These are phyloP conservation scores for Hydrocynus forskahlii DNA, from an alignment of 2,797 vertebrate genomes.

Conservation along the genomic window DNA sequence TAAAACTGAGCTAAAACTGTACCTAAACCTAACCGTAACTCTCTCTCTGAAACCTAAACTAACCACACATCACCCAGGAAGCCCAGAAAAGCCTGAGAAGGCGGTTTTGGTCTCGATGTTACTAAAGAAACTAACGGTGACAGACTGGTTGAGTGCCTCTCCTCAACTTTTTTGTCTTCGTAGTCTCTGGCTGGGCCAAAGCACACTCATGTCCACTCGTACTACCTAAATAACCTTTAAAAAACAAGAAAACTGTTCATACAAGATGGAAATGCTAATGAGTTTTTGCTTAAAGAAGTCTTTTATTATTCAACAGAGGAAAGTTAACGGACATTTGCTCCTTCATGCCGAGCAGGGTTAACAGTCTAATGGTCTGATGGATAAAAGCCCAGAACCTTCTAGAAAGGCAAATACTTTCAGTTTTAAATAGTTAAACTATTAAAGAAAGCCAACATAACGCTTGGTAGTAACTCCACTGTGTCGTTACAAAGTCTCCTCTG, in stretches of 20 bases:
- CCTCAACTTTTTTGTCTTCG: neutral
- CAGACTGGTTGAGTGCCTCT: neutral
- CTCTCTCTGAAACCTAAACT: neutral
- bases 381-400: neutral
- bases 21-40: neutral
- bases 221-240: neutral
- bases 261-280: neutral
- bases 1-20: neutral
- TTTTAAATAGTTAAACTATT: neutral
- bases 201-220: neutral
- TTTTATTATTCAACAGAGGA: neutral
- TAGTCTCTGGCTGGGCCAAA: neutral
- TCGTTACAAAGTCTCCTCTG: neutral
- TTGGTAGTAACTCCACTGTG: neutral
- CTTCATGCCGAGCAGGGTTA: neutral
- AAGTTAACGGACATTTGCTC: constrained; percentile 8
- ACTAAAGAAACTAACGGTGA: neutral
- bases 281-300: neutral
- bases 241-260: neutral
- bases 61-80: neutral
- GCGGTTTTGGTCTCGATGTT: neutral
- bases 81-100: neutral
- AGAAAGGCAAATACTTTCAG: neutral
- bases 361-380: neutral
- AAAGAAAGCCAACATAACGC: neutral